A percentile compares a stretch with the other conserved stretches of the same genome.
Evolutionary conservation across 2,888 invertebrate genomes (phyloP).

Genomic region (Lithosia quadra): DNA sequence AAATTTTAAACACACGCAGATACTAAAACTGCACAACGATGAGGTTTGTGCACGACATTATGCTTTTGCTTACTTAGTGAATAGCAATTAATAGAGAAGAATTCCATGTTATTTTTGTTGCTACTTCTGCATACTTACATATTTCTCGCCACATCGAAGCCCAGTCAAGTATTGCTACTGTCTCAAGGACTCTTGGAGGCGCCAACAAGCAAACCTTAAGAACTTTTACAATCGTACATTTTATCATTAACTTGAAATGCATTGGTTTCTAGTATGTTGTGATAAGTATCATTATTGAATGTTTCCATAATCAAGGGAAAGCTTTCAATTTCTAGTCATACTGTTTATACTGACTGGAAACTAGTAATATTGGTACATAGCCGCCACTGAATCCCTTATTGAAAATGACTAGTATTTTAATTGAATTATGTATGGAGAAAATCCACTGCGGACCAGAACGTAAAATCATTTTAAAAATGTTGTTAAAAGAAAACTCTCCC

Average conservation of each 20-base stretch:
- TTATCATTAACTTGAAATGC: constrained; percentile 15
- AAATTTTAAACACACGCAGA: constrained; percentile 18
- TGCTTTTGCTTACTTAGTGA: constrained; percentile 20
- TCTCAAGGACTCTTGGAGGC: constrained; percentile 76
- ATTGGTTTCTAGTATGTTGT: constrained; percentile 14
- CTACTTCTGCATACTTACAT: constrained; percentile 51
- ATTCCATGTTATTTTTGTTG: constrained; percentile 47
- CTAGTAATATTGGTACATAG: constrained; percentile 41
- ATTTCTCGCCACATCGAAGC: constrained; percentile 56
- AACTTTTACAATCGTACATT: constrained; percentile 45
- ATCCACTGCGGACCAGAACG: too few species aligned
- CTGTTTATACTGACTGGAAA: constrained; percentile 41
- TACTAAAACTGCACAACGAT: constrained; percentile 3
- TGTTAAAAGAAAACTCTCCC: too few species aligned
- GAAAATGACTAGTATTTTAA: constrained; percentile 10
- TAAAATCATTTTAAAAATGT: too few species aligned
- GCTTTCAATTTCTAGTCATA: constrained; percentile 48
- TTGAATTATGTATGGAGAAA: too few species aligned
- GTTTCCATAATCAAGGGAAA: constrained; percentile 43
- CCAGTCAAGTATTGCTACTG: constrained; percentile 61
- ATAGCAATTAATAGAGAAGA: constrained; percentile 35
- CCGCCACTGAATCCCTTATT: constrained; percentile 37
- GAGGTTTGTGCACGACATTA: constrained; percentile 12
- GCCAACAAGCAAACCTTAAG: constrained; percentile 64
- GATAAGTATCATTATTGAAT: constrained; percentile 43